A percentile compares a stretch with the other conserved stretches of the same genome.
phyloP scores from a whole-genome alignment of 2,797 vertebrate species.

The Siniperca undulata region DNA sequence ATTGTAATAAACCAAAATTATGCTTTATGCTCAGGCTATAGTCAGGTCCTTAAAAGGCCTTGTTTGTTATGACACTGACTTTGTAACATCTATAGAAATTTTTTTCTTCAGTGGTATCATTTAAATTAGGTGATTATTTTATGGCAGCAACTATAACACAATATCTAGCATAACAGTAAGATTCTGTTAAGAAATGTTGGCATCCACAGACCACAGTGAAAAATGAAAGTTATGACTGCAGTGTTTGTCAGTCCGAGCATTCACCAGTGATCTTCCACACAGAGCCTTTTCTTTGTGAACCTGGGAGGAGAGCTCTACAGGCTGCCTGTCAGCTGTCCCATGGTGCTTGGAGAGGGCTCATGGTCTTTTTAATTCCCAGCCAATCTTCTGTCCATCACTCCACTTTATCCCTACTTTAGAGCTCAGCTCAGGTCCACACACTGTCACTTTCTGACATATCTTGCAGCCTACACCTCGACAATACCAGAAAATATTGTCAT shows the following conservation, averaged over 20 bases:
- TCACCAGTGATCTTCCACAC: slow-evolving; percentile 55
- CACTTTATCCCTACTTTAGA: slow-evolving; percentile 83
- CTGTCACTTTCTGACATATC: slow-evolving; percentile 85
- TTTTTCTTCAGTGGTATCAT: neutral
- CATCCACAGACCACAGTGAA: slow-evolving; percentile 24
- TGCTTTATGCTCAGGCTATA: neutral
- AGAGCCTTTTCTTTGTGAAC: slow-evolving; percentile 55
- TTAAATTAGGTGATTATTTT: slow-evolving; percentile 6
- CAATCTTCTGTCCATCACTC: slow-evolving; percentile 87
- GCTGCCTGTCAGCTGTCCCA: slow-evolving; percentile 82
- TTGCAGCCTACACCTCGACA: slow-evolving; percentile 78
- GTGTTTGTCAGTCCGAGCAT: slow-evolving; percentile 51
- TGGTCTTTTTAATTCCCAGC: slow-evolving; percentile 85
- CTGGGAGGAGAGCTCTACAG: slow-evolving; percentile 56
- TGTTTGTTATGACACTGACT: neutral
- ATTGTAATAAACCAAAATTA: neutral
- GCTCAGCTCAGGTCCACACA: slow-evolving; percentile 82
- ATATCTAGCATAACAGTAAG: neutral
- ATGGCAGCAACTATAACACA: neutral
- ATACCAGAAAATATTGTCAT: slow-evolving; percentile 77
- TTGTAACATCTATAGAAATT: neutral
- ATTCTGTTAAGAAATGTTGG: slow-evolving; percentile 24
- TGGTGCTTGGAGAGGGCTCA: slow-evolving; percentile 74
- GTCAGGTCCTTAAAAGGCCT: neutral
- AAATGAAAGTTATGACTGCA: slow-evolving; percentile 52